Evolutionary conservation across 2,888 invertebrate species (phyloP), one percentile per base, ranked within the genome.

Genomic region (Altica lythri): DNA sequence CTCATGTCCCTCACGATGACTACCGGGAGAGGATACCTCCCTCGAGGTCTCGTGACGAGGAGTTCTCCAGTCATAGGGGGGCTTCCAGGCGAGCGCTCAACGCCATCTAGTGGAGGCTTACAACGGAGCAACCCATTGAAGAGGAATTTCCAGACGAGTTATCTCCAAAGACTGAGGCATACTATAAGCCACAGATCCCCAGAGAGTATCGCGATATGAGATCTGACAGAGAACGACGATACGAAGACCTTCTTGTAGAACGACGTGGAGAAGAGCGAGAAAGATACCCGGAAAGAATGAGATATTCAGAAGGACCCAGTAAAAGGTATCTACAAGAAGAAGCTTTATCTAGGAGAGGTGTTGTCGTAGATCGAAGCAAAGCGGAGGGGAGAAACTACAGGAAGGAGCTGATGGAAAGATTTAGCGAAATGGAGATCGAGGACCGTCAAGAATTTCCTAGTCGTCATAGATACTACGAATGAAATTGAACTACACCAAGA

Each of bases 1-100:
- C 68, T 46, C 68, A 72, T 52, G 66, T 57, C 9, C 64, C 61
- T 19, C 72, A 66, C 55, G 72, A 70, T 66, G 75, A 76, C 60
- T 76, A 75, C 55, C 67, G 74, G 35, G 73, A 73, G 47, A 62
- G 71, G 44, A 57, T 68, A 51, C 67, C 71, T 14, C 61, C 68
- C 22, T 71, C 73, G 54, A 58, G 75, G 52, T 60, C 66, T 30
- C 63, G 72, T 46, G 73, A 76, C 53, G 77, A 79, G 53, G 77
- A 76, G 30, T 57, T 63, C 32, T 72, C 78, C 14, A 78, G 78
- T 65, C 78, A 78, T 64, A 81, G 84, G 75, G 83, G 82, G 59
- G 80, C 85, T 32, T 84, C 86, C 67, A 81, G 87, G 57, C 81
- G 88, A 71, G 85, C 86, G 67, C 83, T 86, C 68, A 88, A 88